Conservation (phyloP, 2,113 vertebrate genomes). For the Corapipo altera region DNA sequence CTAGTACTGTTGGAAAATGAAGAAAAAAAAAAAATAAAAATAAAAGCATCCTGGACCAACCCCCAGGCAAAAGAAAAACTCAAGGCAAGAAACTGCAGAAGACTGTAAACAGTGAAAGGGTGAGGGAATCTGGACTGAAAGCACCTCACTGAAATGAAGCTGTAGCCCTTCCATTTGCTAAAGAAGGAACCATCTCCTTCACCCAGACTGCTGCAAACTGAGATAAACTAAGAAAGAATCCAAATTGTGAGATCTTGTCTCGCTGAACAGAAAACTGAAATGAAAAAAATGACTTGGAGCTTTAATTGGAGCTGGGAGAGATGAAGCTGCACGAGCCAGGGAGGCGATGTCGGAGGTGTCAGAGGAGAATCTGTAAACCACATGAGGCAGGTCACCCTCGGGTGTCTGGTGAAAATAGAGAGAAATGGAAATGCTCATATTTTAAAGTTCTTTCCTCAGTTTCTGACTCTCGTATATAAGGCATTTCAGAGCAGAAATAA, state of each 20-base stretch:
- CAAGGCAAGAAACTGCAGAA: background rate
- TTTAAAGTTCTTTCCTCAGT: background rate
- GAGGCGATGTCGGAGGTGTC: background rate
- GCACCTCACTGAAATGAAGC: background rate
- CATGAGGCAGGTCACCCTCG: background rate
- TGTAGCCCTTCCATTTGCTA: background rate
- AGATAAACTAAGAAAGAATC: background rate
- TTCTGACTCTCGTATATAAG: background rate
- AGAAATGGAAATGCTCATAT: background rate
- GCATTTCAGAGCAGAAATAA: background rate
- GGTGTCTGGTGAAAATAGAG: background rate
- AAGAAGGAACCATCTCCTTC: background rate
- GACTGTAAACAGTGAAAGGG: background rate
- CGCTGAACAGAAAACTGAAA: background rate
- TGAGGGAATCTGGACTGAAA: background rate
- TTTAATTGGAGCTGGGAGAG: background rate
- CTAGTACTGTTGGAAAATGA: background rate
- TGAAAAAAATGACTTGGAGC: background rate
- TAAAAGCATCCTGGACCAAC: background rate
- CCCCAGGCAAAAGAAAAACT: background rate
- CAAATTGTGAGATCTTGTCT: background rate
- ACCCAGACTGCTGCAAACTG: constrained; percentile 10
- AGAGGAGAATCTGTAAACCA: background rate
- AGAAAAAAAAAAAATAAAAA: background rate
- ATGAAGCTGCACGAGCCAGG: background rate